Percentiles rank a stretch among this genome's conserved stretches.
These are phyloP conservation scores for Hylaeus anthracinus DNA, from an alignment of 1,140 invertebrate species.

Conservation along the genomic window DNA sequence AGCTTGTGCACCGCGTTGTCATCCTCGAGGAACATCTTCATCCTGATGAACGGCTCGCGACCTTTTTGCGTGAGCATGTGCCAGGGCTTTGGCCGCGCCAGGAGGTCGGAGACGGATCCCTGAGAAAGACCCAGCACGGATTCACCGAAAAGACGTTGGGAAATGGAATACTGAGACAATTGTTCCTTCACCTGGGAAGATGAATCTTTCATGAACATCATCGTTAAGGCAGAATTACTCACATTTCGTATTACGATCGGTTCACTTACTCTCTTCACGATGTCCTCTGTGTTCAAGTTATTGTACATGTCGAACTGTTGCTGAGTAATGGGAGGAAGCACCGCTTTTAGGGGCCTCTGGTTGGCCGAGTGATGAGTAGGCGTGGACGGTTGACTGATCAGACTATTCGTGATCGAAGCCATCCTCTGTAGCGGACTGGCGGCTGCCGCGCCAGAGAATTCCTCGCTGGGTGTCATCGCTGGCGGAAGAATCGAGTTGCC, in stretches of 20 bases:
- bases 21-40: conserved; percentile 99
- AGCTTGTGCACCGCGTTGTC: conserved; percentile 98
- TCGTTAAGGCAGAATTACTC: background rate
- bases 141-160: conserved; percentile 98
- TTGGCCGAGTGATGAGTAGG: conserved; percentile 90
- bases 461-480: conserved; percentile 88
- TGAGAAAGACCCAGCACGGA: conserved; percentile 97
- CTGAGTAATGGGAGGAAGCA: conserved; percentile 98
- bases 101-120: conserved; percentile 96
- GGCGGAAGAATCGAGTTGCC: conserved; percentile 92
- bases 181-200: conserved; percentile 93
- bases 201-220: background rate
- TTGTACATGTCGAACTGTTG: conserved; percentile 99
- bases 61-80: conserved; percentile 98
- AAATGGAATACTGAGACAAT: conserved; percentile 98
- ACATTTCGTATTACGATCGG: background rate
- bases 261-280: conserved; percentile 91
- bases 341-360: conserved; percentile 95
- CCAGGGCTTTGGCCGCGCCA: conserved; percentile 98
- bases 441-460: conserved; percentile 88
- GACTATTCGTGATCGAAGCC: conserved; percentile 98
- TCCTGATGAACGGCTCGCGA: conserved; percentile 97
- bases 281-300: conserved; percentile 98
- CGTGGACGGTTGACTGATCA: conserved; percentile 94
- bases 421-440: conserved; percentile 97